Evolutionary conservation across 2,113 vertebrate genomes (phyloP).

Genomic region (Sceloporus tristichus): DNA sequence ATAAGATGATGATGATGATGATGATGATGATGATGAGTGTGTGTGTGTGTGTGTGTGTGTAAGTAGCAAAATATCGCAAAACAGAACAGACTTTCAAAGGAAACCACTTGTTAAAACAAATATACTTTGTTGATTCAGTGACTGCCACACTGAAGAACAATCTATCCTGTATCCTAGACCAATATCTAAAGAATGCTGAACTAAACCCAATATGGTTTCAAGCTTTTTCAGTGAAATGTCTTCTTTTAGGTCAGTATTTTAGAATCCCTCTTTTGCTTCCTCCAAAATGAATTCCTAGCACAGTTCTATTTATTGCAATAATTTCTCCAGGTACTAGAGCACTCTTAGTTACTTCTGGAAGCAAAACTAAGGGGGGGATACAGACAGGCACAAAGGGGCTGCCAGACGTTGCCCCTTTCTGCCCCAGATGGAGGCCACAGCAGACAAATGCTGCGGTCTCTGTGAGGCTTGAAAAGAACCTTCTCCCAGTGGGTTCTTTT

Average conservation of each 20-base stretch:
- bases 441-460: too few relatives aligned
- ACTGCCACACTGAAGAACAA: background rate
- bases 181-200: background rate
- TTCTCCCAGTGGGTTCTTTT: too few relatives aligned
- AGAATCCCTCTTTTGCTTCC: background rate
- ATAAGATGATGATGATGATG: too few relatives aligned
- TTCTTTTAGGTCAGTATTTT: background rate
- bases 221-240: background rate
- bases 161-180: background rate
- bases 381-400: too few relatives aligned
- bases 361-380: background rate
- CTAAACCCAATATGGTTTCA: background rate
- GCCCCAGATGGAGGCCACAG: too few relatives aligned
- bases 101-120: background rate
- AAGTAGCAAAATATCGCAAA: conserved; percentile 26
- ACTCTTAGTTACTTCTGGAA: background rate
- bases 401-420: too few relatives aligned
- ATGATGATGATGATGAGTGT: too few relatives aligned
- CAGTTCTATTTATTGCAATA: background rate
- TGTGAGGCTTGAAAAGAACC: too few relatives aligned
- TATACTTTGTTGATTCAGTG: background rate
- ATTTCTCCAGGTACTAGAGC: background rate
- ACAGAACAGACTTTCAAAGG: background rate
- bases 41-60: background rate
- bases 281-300: background rate